These are phyloP conservation scores for Neoascia interrupta DNA, from an alignment of 2,888 invertebrate species.

Conservation along the genomic window DNA sequence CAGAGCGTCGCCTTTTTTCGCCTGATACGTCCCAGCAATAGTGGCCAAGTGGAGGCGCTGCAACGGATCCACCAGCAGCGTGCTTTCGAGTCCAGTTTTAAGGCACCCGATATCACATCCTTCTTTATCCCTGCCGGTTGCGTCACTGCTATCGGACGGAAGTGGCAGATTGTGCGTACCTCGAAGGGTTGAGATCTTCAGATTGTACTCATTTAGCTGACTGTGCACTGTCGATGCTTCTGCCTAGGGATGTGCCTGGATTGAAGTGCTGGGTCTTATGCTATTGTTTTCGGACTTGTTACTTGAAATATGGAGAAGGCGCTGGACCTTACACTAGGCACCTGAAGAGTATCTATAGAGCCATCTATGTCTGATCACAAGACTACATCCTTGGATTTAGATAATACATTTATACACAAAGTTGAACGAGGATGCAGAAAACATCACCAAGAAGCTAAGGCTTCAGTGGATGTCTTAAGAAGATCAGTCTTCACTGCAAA, in stretches of 20 bases:
- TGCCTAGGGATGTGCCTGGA: conserved; percentile 12
- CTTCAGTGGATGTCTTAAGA: too few relatives aligned
- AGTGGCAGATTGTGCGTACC: conserved; percentile 35
- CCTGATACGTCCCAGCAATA: conserved; percentile 90
- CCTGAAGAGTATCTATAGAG: too few relatives aligned
- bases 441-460: too few relatives aligned
- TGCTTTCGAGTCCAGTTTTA: conserved; percentile 83
- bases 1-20: conserved; percentile 92
- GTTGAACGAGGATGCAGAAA: too few relatives aligned
- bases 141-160: conserved; percentile 69
- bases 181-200: conserved; percentile 38
- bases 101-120: conserved; percentile 83
- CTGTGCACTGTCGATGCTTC: conserved; percentile 15
- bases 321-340: too few relatives aligned
- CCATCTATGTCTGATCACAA: too few relatives aligned
- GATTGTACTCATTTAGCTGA: conserved; percentile 6
- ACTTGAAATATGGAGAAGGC: too few relatives aligned
- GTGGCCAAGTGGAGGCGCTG: conserved; percentile 89
- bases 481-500: too few relatives aligned
- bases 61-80: conserved; percentile 92
- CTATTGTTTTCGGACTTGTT: too few relatives aligned
- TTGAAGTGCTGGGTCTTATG: conserved; percentile 54
- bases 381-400: too few relatives aligned
- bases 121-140: conserved; percentile 79
- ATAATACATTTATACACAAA: too few relatives aligned